Evolutionary conservation across 2,113 vertebrate genomes (phyloP), one percentile per base, ranked within the genome.

Genomic region (Pachycephala philippinensis): DNA sequence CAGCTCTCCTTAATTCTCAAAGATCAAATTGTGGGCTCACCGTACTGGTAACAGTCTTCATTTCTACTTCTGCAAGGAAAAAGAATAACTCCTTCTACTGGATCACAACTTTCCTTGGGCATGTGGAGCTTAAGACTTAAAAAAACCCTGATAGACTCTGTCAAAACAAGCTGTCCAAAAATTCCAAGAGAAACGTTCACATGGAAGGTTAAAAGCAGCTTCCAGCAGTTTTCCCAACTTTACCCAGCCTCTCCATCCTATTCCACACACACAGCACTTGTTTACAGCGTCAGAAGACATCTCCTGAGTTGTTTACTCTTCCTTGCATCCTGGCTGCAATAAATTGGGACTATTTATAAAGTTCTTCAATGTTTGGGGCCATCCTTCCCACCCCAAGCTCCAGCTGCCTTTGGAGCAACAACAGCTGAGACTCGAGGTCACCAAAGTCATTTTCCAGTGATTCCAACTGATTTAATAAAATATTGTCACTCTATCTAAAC

Each of bases 281-380:
- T 71, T 92, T 70, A 78, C 65, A 76, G 84, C 7, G 14, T 42
- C 72, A 52, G 9, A 22, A 88, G 45, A 40, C 80, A 57, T 76
- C 84, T 65, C 12, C 74, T 15, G 15, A 27, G 57, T 74, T 89
- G 75, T 85, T 91, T 90, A 79, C 77, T 85, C 70, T 71, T 89
- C 87, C 24, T 21, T 95, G 84, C 69, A 92, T 60, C 72, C 84
- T 87, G 80, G 64, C 71, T 95, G 64, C 84, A 75, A 64, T 89
- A 87, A 91, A 87, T 37, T 47, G 47, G 42, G 95, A 83, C 84
- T 93, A 81, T 87, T 89, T 82, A 64, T n/a, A 63, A 95, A 77
- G 69, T 59, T 69, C 80, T 84, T 60, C 17, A 78, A 20, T 13
- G 26, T 87, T 83, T 17, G 45, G 52, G 63, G 42, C 70, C 0